Conservation (phyloP, 2,113 vertebrate species). For the Eupsittula cactorum region DNA sequence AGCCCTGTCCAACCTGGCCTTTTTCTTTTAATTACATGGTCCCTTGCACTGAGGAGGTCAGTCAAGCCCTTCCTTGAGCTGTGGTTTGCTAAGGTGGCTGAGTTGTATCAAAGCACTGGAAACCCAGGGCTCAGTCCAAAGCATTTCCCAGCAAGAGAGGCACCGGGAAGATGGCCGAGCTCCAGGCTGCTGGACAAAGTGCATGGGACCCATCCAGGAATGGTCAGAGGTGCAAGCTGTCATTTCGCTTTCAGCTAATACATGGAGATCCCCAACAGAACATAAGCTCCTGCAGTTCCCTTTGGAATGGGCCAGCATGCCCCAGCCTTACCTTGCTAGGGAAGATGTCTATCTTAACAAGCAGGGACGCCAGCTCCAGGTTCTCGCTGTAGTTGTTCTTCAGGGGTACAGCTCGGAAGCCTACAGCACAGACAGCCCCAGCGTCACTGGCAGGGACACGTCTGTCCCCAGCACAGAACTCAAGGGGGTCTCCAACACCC, state of each 20-base stretch:
- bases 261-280: neutral
- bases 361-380: slow-evolving; percentile 92
- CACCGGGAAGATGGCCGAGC: neutral
- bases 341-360: slow-evolving; percentile 88
- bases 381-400: slow-evolving; percentile 98
- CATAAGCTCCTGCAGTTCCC: neutral
- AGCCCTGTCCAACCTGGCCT: neutral
- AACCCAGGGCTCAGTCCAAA: neutral
- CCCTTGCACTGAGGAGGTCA: neutral
- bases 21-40: neutral
- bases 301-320: neutral
- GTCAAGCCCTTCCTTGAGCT: neutral
- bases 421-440: slow-evolving; percentile 57
- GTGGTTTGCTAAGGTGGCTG: neutral
- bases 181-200: neutral
- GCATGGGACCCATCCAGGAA: neutral
- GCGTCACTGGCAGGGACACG: neutral
- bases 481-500: neutral
- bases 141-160: neutral
- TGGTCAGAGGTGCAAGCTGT: neutral
- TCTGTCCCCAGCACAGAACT: neutral
- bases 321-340: slow-evolving; percentile 82
- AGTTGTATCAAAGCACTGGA: neutral
- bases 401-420: slow-evolving; percentile 92
- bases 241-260: neutral